Conservation (phyloP, 2,113 vertebrate species). For the Pongo pygmaeus region DNA sequence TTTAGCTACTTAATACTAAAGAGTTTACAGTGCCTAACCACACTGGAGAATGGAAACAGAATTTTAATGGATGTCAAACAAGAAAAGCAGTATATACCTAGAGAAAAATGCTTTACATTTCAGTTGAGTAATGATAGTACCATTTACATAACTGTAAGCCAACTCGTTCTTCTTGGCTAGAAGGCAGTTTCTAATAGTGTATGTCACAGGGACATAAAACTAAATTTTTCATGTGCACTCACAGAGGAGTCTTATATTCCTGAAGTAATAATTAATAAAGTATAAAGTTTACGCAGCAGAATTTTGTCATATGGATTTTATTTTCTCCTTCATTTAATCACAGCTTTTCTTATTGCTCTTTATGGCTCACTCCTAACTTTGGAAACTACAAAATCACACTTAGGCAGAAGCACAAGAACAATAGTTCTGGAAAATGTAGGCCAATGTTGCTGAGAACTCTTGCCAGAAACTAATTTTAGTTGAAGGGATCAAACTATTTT, state of each 20-base stretch:
- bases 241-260: constrained; percentile 60
- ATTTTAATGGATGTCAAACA: constrained; percentile 49
- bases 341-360: constrained; percentile 14
- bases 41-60: constrained; percentile 45
- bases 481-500: constrained; percentile 54
- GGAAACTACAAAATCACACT: constrained; percentile 1
- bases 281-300: constrained; percentile 64
- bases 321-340: constrained; percentile 53
- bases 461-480: constrained; percentile 68
- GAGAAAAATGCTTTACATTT: constrained; percentile 30
- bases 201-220: constrained; percentile 44
- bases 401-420: constrained; percentile 37
- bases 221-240: constrained; percentile 28
- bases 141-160: constrained; percentile 7
- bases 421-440: constrained; percentile 59
- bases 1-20: constrained; percentile 25
- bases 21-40: constrained; percentile 27
- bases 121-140: constrained; percentile 27
- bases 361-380: not conserved
- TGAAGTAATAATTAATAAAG: constrained; percentile 68
- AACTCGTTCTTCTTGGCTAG: constrained; percentile 22
- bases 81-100: constrained; percentile 31
- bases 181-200: constrained; percentile 46
- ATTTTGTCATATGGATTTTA: constrained; percentile 37
- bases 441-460: not conserved